phyloP scores from a whole-genome alignment of 92 coral and sea anemone genomes.

The Phenganax marumi region DNA sequence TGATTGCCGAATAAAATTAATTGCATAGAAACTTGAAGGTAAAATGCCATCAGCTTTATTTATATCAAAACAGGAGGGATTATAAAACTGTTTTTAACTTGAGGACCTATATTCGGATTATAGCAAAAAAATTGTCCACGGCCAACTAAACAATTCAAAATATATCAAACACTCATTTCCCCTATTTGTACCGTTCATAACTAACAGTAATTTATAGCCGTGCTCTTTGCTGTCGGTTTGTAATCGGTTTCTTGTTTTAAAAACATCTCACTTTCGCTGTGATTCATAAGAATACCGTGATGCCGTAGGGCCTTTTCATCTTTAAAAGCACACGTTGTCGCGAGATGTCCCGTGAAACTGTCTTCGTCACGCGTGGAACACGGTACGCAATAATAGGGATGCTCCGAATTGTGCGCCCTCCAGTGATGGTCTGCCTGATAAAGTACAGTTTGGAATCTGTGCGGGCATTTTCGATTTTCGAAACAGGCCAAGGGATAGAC shows the following conservation, averaged over 20 bases:
- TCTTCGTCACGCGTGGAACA: conserved; percentile 68
- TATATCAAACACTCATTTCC: neutral
- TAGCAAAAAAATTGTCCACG: no score
- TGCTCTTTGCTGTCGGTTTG: conserved; percentile 31
- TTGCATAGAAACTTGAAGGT: no score
- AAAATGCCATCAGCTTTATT: no score
- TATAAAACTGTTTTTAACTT: no score
- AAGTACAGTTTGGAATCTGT: conserved; percentile 73
- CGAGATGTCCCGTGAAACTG: conserved; percentile 33
- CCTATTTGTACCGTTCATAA: no score
- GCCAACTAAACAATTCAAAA: no score
- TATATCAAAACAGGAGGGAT: no score
- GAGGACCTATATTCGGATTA: no score
- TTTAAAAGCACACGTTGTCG: conserved; percentile 66
- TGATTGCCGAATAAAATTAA: no score
- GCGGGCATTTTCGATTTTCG: conserved; percentile 96
- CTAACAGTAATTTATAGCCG: conserved; percentile 36
- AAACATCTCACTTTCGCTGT: conserved; percentile 76
- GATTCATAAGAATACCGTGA: conserved; percentile 71
- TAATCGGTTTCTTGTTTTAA: conserved; percentile 31
- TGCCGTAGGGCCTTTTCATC: conserved; percentile 74
- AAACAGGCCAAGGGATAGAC: conserved; percentile 90
- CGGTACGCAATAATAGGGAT: conserved; percentile 85
- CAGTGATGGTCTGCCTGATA: conserved; percentile 85
- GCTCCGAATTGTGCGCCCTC: conserved; percentile 67